Evolutionary conservation across 2,113 vertebrate genomes (phyloP).

Genomic region (Chiloscyllium plagiosum): DNA sequence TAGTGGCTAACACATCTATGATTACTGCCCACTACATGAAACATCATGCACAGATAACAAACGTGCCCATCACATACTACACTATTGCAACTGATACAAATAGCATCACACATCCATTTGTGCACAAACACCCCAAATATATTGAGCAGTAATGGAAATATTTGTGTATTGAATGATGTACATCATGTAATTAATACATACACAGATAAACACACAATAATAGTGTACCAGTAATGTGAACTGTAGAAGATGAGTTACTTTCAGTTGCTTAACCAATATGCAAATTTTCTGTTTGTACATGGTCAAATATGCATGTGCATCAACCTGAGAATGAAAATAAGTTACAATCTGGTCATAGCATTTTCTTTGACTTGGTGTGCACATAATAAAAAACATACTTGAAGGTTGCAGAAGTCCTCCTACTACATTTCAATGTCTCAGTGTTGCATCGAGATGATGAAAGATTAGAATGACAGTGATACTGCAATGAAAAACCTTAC

Average conservation of each 20-base stretch:
- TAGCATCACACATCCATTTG: neutral
- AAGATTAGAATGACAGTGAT: neutral
- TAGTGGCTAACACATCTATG: neutral
- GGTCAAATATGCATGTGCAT: neutral
- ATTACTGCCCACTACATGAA: neutral
- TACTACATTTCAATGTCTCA: neutral
- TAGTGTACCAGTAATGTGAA: neutral
- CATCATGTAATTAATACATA: neutral
- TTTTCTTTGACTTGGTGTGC: neutral
- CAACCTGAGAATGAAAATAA: neutral
- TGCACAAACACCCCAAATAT: neutral
- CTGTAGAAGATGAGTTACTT: neutral
- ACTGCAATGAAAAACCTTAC: slow-evolving; percentile 60
- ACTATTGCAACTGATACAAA: neutral
- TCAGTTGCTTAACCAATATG: neutral
- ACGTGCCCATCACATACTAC: neutral
- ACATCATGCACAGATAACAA: neutral
- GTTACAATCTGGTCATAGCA: neutral
- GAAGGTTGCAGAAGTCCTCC: neutral
- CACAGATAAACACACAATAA: neutral
- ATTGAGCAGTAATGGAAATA: neutral
- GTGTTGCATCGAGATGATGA: neutral
- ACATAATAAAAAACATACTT: slow-evolving; percentile 6
- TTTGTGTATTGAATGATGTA: neutral
- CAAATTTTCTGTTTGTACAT: neutral